These are phyloP conservation scores for Grapholita molesta DNA, from an alignment of 1,140 invertebrate species.

Conservation along the genomic window DNA sequence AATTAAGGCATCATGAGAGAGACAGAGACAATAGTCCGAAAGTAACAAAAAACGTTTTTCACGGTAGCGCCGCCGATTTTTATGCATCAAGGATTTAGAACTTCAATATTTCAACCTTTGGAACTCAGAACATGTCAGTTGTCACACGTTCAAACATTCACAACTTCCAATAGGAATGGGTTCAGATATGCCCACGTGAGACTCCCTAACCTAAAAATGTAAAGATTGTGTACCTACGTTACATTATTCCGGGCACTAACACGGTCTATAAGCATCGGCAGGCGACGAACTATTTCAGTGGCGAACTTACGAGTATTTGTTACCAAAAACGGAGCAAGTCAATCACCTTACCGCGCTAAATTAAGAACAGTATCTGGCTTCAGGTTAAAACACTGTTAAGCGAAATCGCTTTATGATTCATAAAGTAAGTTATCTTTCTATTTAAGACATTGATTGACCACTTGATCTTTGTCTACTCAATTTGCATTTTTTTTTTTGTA, in stretches of 20 bases:
- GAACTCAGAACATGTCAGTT: too few species aligned
- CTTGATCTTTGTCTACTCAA: background rate
- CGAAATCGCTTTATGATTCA: background rate
- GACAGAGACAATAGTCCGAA: too few species aligned
- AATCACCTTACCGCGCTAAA: slow-evolving; percentile 25
- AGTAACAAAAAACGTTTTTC: too few species aligned
- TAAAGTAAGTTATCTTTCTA: background rate
- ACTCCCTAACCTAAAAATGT: background rate
- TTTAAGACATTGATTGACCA: background rate
- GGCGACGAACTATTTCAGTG: slow-evolving; percentile 24
- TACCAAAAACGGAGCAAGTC: slow-evolving; percentile 28
- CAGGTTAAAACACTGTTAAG: slow-evolving; percentile 19
- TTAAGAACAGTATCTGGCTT: background rate
- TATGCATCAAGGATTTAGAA: too few species aligned
- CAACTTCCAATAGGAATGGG: too few species aligned
- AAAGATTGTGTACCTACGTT: background rate
- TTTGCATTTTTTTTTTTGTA: too few species aligned
- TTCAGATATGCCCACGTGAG: too few species aligned
- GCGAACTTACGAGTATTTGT: slow-evolving; percentile 7
- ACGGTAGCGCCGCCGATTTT: too few species aligned
- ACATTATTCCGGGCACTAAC: slow-evolving; percentile 17
- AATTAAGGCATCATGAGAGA: too few species aligned
- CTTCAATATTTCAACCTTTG: too few species aligned
- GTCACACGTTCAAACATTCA: too few species aligned
- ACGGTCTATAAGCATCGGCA: background rate